Base-by-base conservation (phyloP, 2,888 invertebrate species). In the Acleris emargana region DNA sequence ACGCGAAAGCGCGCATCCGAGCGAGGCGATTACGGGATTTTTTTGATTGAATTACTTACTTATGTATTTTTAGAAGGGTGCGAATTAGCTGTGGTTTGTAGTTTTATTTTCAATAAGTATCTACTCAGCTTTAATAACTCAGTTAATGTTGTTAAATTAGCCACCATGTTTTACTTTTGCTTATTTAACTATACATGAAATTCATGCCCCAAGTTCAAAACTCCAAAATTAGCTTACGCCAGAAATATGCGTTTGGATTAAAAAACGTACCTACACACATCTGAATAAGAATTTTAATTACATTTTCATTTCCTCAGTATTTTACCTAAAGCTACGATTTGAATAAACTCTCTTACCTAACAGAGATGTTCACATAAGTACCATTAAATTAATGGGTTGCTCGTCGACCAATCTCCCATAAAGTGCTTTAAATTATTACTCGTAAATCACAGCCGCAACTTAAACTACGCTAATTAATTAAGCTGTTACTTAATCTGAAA, bases 1-100 rank as follows among this genome's bases (percentile, higher is more conserved):
- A 84, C 76, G 80, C 83, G 86, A 88, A 87, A 86, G 89, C 78
- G 80, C 73, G 78, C 84, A 82, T 74, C 79, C 78, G 74, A 83
- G 79, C 85, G 84, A 70, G 75, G 76, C 78, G 73, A 28, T 64
- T 28, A 22, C 18, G 47, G 18, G 49, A 51, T 59, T 50, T 11
- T 57, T 57, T 57, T 45, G 51, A 52, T 6, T 57, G 18, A 57
- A 57, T 61, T 57, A 49, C 32, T 22, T 22, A 22, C 2, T 32
- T 42, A 62, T 51, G 54, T 51, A 58, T 22, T 57, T 62, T 32
- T 52, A 20, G 18, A 53, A 22, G 55, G 49, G 49, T 47, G 49
- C 49, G 18, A 64, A 59, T 55, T 59, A 49, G 42, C 13, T 59
- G 47, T 28, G 28, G 59, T 64, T 58, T 47, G 18, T 17, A 53